Evolutionary conservation across 2,797 vertebrate genomes (phyloP), one percentile per base, ranked within the genome.

Genomic region (Rhinogobio ventralis): DNA sequence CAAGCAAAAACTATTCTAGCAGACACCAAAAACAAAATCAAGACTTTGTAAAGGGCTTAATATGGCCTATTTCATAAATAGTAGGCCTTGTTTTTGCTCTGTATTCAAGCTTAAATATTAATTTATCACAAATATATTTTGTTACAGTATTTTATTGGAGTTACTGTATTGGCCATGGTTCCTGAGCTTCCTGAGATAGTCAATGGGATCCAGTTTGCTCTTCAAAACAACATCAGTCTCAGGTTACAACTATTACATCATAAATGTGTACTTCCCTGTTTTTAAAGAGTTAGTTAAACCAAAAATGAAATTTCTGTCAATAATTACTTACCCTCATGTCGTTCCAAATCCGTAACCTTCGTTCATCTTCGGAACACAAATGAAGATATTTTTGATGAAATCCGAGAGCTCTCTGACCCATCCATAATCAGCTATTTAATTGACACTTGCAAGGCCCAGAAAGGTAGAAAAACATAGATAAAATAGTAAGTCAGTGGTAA

Each of bases 161-260:
- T 97, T 69, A 97, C 97, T 0, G 91, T 98, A 81, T 89, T 98
- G 88, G 97, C 97, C 0, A 96, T 98, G 97, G 95, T 97, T 75
- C 97, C 97, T 0, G 97, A 98, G 90, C 93, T 98, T 55, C 97
- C 97, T 0, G 97, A 98, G 92, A 95, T 98, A 0, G 95, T 98
- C 85, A 98, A 97, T 0, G 97, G 97, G 55, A 96, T 98, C 91
- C 97, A 97, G 92, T 98, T 98, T 39, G 97, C 97, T 3, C 89
- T 98, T 87, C 96, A 97, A 89, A 98, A 98, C 91, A 97, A 98
- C 80, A 95, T 98, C 76, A 98, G 97, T 87, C 87, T 98, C 84
- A 98, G 97, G 97, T 97, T 84, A 85, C 93, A 25, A 42, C 14
- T 45, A 14, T 71, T 57, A 55, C 30, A 39, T 9, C 14, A 15